These are phyloP conservation scores for Heliconius himera DNA, from an alignment of 1,140 invertebrate species.

Conservation along the genomic window DNA sequence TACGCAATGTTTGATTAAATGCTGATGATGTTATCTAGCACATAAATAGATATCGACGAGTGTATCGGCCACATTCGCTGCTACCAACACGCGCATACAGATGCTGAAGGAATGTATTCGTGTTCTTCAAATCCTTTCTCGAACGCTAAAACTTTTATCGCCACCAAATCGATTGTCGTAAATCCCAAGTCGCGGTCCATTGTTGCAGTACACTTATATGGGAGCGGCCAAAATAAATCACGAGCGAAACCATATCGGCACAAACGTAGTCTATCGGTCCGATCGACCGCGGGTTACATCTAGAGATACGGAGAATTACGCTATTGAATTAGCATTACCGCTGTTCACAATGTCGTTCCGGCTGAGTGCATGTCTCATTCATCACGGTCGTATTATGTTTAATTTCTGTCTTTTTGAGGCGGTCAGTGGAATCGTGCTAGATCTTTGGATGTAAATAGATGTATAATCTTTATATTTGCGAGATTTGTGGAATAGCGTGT, in stretches of 20 bases:
- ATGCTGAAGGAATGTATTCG: conserved; percentile 28
- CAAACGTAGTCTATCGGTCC: conserved; percentile 69
- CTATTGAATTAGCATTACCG: conserved; percentile 77
- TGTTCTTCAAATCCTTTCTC: conserved; percentile 27
- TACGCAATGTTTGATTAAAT: no score
- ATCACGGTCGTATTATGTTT: conserved; percentile 64
- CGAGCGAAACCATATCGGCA: conserved; percentile 76
- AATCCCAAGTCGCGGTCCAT: conserved; percentile 68
- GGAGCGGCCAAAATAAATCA: conserved; percentile 79
- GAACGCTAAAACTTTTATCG: conserved; percentile 71
- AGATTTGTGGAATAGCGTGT: conserved; percentile 37
- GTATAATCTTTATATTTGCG: conserved; percentile 58
- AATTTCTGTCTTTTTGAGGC: conserved; percentile 55
- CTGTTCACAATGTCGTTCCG: conserved; percentile 65
- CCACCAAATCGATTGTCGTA: conserved; percentile 76
- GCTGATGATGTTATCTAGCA: no score
- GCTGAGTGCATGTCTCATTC: conserved; percentile 54
- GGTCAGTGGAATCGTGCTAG: conserved; percentile 59
- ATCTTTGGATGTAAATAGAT: conserved; percentile 63
- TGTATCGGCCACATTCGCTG: background rate
- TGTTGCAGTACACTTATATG: conserved; percentile 77
- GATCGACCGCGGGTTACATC: conserved; percentile 65
- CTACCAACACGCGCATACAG: background rate
- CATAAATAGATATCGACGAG: background rate
- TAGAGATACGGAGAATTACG: conserved; percentile 71